Evolutionary conservation across 1,140 invertebrate species (phyloP).

Genomic region (Callitettix versicolor): DNA sequence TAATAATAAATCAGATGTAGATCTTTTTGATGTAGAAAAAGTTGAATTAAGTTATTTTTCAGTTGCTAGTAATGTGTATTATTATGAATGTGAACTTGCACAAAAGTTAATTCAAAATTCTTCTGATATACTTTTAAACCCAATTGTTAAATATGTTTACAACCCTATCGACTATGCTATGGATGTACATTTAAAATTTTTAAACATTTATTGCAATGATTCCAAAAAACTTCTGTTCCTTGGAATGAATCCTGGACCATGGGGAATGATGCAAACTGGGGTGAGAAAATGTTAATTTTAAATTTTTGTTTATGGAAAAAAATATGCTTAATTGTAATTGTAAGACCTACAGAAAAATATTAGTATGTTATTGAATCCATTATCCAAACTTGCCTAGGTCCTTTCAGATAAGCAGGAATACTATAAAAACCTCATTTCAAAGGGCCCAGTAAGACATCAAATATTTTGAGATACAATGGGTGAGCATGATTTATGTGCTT

Average conservation of each 20-base stretch:
- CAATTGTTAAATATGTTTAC: constrained; percentile 56
- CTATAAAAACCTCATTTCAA: no score
- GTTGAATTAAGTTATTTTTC: neutral
- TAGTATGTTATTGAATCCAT: no score
- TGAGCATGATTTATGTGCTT: no score
- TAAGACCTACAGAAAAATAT: no score
- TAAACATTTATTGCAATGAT: constrained; percentile 51
- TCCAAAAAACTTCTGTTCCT: constrained; percentile 68
- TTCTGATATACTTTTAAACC: constrained; percentile 32
- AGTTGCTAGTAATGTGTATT: constrained; percentile 30
- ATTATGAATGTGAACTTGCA: constrained; percentile 31
- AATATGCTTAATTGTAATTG: no score
- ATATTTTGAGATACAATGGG: no score
- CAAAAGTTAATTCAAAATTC: constrained; percentile 24
- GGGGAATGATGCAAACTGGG: constrained; percentile 89
- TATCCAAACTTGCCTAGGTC: no score
- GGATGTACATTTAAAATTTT: constrained; percentile 57
- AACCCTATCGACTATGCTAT: constrained; percentile 77
- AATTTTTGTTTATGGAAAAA: constrained; percentile 10
- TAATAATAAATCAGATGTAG: no score
- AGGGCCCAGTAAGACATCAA: no score
- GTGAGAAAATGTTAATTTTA: constrained; percentile 38
- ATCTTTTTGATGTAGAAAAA: no score
- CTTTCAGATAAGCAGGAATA: no score
- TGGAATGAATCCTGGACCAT: constrained; percentile 90